Evolutionary conservation across 2,888 invertebrate genomes (phyloP), one percentile per base, ranked within the genome.

Genomic region (Adela reaumurella): DNA sequence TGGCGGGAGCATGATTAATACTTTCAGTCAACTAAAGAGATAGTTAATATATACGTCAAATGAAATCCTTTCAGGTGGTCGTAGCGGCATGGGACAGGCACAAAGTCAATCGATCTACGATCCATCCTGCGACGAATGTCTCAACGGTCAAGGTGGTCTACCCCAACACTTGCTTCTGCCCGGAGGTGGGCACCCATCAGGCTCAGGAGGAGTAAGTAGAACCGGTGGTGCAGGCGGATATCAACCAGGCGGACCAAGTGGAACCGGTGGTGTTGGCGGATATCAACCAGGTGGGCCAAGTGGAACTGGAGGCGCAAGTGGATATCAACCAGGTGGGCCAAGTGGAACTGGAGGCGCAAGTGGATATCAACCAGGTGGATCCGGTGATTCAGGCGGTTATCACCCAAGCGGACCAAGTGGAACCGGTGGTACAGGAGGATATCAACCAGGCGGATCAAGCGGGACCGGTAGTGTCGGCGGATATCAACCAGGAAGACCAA

Each of bases 61-160:
- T n/a, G n/a, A n/a, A n/a, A n/a, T n/a, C n/a, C n/a, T 71, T 73
- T 56, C 57, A 92, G 92, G 84, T 76, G 92, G 92, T 45, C 84
- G 80, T 53, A 87, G 86, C 61, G 92, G 92, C 49, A 92, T 92
- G 89, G 92, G 92, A 0, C 92, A 92, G 76, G 92, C 92, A 1
- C 92, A 92, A 70, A 92, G 92, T 68, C 92, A 92, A 69, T 89
- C 90, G 46, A 82, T 85, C 51, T 84, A 86, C 47, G 83, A 85
- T 46, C 82, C 79, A 1, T 83, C 81, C 52, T 90, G 89, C 57
- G 86, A 85, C n/a, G 88, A 84, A 45, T 89, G 89, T 63, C 68
- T 74, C 43, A 78, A 74, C 24, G 59, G 58, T 35, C n/a, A 28
- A 3, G 44, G 45, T 20, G 52, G 47, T 29, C 45, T 10, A 19